Evolutionary conservation across 2,113 vertebrate species (phyloP).

Genomic region (Ardeotis arabs): DNA sequence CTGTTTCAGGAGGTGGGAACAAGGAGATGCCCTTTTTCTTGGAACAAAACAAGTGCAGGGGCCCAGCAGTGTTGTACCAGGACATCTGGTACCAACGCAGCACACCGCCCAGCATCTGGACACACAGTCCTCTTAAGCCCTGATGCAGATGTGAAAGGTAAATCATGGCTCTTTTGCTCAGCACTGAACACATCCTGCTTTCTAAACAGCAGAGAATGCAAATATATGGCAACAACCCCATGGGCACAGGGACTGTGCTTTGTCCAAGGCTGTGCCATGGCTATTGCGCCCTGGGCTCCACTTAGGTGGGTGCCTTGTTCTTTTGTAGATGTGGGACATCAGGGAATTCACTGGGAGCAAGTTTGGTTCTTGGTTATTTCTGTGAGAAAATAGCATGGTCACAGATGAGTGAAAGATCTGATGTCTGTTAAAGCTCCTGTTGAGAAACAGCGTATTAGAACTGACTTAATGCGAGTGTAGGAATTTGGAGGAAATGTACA

Average conservation of each 20-base stretch:
- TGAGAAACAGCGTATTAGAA: background rate
- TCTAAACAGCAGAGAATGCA: background rate
- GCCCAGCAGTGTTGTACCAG: background rate
- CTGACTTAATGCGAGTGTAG: background rate
- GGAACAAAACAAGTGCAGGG: background rate
- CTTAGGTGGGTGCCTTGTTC: background rate
- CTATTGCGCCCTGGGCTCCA: accelerated
- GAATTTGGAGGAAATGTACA: conserved; percentile 7
- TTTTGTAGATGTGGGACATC: background rate
- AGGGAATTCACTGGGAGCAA: background rate
- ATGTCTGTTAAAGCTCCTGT: background rate
- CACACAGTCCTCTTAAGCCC: background rate
- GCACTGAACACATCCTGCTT: background rate
- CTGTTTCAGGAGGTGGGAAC: background rate
- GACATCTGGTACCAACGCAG: background rate
- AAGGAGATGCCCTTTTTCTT: background rate
- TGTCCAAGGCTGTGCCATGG: accelerated
- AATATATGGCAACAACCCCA: background rate
- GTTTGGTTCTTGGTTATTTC: background rate
- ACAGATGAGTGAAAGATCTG: background rate
- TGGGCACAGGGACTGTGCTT: accelerated
- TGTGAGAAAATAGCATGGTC: background rate
- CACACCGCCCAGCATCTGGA: background rate
- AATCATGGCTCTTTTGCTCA: background rate
- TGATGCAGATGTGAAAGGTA: background rate